Percentiles rank a stretch among this genome's conserved stretches.
These are phyloP conservation scores for Kryptolebias ocellatus DNA, from an alignment of 2,797 vertebrate species.

Conservation along the genomic window DNA sequence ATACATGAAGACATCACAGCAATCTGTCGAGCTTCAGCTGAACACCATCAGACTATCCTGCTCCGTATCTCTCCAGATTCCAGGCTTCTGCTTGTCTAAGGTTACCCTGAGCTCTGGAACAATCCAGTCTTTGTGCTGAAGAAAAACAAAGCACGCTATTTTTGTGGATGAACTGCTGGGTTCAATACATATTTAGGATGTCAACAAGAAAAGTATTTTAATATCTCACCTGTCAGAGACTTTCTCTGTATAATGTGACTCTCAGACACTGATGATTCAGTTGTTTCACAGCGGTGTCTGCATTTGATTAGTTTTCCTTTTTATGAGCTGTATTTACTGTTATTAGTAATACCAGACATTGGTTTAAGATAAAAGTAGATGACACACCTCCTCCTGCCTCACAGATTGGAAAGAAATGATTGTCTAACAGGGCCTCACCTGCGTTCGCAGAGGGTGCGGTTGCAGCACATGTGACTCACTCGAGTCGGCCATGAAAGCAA, in stretches of 20 bases:
- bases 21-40: background rate
- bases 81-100: background rate
- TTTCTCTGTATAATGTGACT: slow-evolving; percentile 9
- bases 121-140: slow-evolving; percentile 4
- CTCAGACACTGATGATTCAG: slow-evolving; percentile 22
- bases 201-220: background rate
- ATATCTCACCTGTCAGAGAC: background rate
- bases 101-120: slow-evolving; percentile 12
- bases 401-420: slow-evolving; percentile 10
- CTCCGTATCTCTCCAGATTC: slow-evolving; percentile 7
- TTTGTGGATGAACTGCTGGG: background rate
- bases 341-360: slow-evolving; percentile 28
- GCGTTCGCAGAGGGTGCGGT: slow-evolving; percentile 68
- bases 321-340: background rate
- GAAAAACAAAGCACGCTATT: background rate
- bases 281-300: slow-evolving; percentile 16
- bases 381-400: slow-evolving; percentile 39
- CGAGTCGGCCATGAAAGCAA: slow-evolving; percentile 47
- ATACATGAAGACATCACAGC: background rate
- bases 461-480: slow-evolving; percentile 65
- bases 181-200: background rate
- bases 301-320: slow-evolving; percentile 35
- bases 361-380: slow-evolving; percentile 20
- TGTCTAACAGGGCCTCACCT: slow-evolving; percentile 51
- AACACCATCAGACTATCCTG: background rate